Evolutionary conservation across 2,797 vertebrate genomes (phyloP), one percentile per base, ranked within the genome.

Genomic region (Denticeps clupeoides): DNA sequence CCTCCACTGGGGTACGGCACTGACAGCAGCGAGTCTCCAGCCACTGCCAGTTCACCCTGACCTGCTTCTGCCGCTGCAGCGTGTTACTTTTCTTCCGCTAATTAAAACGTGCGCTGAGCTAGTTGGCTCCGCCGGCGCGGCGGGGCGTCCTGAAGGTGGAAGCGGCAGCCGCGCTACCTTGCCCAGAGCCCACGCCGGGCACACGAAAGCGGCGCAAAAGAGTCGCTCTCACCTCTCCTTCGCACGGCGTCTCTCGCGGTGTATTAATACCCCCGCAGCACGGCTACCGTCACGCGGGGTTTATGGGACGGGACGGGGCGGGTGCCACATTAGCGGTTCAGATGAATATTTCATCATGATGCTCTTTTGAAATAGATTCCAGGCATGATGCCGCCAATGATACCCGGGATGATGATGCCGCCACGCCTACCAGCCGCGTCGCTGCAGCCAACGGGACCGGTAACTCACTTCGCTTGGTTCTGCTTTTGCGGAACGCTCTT

Each of bases 401-500:
- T 99, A 83, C 86, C 92, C 18, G 89, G 86, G 49, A 95, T 97
- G 90, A 95, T 99, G 92, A 88, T 97, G 85, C 89, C 90, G 68
- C 89, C 90, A 51, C 93, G 91, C 68, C 86, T 99, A 75, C 87
- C 93, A 78, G 88, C 90, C 77, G 89, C 87, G 49, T 70, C 89
- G 26, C 81, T 95, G 72, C 95, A 94, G 63, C 87, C 92, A 50
- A 85, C 89, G 0, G 89, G 92, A 72, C 93, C 91, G 82, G 95
- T 99, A 90, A 88, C 55, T 61, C 27, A 7, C 50, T 13, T 28
- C 49, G 33, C 12, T 7, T 7, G 18, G 53, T 23, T 41, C 29
- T 19, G 40, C 37, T 27, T 32, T 13, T n/a, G 19, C 28, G 27
- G n/a, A n/a, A n/a, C 10, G 21, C 46, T 13, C n/a, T 47, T 44